Conservation (phyloP, 2,888 invertebrate genomes). For the Yponomeuta cagnagella region DNA sequence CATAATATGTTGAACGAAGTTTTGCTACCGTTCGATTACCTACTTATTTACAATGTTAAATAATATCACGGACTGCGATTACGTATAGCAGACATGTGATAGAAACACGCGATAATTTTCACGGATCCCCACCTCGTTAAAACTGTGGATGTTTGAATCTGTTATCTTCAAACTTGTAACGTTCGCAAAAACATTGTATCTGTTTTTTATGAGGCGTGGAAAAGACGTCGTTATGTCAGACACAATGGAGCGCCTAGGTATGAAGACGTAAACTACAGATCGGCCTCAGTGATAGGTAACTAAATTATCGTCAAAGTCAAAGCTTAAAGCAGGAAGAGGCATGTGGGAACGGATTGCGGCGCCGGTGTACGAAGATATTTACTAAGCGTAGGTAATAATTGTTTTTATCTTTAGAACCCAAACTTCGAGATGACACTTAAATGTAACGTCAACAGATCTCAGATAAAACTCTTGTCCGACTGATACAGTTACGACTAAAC, state of each 20-base stretch:
- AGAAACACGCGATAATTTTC: neutral
- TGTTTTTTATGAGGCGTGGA: neutral
- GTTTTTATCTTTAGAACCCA: neutral
- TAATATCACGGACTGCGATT: no score
- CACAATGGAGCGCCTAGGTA: neutral
- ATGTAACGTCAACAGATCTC: no score
- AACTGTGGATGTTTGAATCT: neutral
- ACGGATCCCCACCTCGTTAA: neutral
- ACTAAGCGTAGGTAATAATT: neutral
- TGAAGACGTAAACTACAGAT: constrained; percentile 1
- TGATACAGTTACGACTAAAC: no score
- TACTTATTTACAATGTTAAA: no score
- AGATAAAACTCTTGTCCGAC: no score
- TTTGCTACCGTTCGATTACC: no score
- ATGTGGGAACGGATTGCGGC: neutral
- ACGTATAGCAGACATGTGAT: no score
- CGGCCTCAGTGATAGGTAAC: neutral
- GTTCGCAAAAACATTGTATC: neutral
- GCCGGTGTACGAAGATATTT: neutral
- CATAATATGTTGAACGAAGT: no score
- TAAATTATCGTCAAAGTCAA: neutral
- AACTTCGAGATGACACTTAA: no score
- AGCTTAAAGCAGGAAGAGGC: neutral
- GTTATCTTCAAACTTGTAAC: neutral
- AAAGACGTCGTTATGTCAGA: neutral